Evolutionary conservation across 1,140 invertebrate species (phyloP).

Genomic region (Drosophila parvula): DNA sequence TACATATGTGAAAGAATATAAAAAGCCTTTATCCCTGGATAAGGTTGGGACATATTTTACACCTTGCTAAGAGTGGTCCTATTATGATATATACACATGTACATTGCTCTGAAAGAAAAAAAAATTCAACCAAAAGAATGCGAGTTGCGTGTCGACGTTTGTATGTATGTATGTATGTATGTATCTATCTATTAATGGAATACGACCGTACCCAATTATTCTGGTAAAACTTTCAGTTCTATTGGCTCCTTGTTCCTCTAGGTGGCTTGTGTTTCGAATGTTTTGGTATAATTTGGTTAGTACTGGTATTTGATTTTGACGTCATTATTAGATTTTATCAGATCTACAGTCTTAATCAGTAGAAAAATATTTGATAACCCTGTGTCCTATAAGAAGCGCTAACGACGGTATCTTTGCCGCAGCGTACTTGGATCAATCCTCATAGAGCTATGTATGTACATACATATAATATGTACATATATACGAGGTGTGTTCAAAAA

Average conservation of each 20-base stretch:
- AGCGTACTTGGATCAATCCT: constrained; percentile 4
- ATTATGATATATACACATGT: not conserved
- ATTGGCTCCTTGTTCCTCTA: not conserved
- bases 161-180: no score
- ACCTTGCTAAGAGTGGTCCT: not conserved
- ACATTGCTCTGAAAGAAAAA: not conserved
- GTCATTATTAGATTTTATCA: constrained; percentile 17
- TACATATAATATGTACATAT: no score
- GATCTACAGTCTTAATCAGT: constrained; percentile 11
- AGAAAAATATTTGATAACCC: constrained; percentile 2
- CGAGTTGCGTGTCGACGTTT: not conserved
- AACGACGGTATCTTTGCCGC: not conserved
- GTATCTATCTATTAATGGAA: constrained; percentile 30
- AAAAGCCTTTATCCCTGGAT: no score
- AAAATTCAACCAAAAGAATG: not conserved
- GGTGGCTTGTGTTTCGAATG: not conserved
- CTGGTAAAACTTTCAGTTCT: constrained; percentile 6
- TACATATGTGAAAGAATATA: not conserved
- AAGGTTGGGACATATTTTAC: not conserved
- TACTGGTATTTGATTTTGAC: constrained; percentile 8
- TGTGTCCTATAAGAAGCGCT: not conserved
- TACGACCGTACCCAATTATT: constrained; percentile 8
- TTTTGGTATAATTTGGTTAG: constrained; percentile 1
- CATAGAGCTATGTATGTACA: constrained; percentile 7
- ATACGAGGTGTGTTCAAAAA: no score